Conservation (phyloP, 2,113 vertebrate species). For the Atrichornis clamosus region DNA sequence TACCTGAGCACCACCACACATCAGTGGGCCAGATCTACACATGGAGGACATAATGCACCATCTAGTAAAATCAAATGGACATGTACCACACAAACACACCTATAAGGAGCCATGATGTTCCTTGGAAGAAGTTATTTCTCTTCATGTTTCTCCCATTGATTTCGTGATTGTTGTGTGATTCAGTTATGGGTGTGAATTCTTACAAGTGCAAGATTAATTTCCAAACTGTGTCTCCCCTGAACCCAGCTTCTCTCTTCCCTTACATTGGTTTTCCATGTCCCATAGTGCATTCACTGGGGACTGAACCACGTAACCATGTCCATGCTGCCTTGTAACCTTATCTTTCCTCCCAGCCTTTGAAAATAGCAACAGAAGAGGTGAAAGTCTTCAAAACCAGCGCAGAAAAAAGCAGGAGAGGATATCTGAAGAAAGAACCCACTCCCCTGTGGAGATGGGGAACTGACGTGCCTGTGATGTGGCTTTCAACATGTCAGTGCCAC, state of each 20-base stretch:
- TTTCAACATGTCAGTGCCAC: constrained; percentile 53
- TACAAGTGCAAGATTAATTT: background rate
- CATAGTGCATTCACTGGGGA: background rate
- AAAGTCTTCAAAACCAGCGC: constrained; percentile 23
- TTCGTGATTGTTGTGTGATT: background rate
- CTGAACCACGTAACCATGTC: background rate
- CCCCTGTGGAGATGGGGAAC: constrained; percentile 12
- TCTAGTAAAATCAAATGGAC: background rate
- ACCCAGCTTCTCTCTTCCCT: background rate
- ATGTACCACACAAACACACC: background rate
- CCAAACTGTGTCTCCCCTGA: background rate
- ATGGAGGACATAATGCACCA: background rate
- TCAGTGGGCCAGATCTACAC: background rate
- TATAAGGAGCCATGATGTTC: background rate
- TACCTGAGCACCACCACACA: background rate
- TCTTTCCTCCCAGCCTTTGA: constrained; percentile 4
- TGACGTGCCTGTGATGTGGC: constrained; percentile 46
- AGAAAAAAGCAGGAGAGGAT: constrained; percentile 6
- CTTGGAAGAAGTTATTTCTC: background rate
- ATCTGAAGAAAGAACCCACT: constrained; percentile 11
- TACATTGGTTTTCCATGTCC: background rate
- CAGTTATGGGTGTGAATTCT: background rate
- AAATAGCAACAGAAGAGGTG: constrained; percentile 44
- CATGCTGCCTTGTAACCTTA: background rate
- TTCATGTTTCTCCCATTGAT: background rate